These are phyloP conservation scores for Sebastes trivittatus DNA, from an alignment of 2,797 vertebrate genomes.

Conservation along the genomic window DNA sequence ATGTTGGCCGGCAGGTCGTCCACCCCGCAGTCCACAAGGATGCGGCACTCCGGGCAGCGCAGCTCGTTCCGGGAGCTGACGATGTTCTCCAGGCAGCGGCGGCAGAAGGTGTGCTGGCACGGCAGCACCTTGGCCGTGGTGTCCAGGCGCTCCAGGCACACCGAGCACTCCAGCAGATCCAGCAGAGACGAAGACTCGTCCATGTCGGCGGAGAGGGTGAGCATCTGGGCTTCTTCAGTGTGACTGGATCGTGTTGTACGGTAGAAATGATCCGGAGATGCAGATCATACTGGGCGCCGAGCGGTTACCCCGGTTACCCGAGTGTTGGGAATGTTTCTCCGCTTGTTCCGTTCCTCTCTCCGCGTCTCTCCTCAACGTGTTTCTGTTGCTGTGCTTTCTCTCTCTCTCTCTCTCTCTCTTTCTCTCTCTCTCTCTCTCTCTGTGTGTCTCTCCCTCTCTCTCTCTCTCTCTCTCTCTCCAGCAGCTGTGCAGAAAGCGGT, in stretches of 20 bases:
- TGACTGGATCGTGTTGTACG: slow-evolving; percentile 63
- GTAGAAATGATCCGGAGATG: slow-evolving; percentile 45
- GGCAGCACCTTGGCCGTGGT: slow-evolving; percentile 95
- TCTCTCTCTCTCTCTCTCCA: slow-evolving; percentile 37
- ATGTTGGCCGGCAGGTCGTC: slow-evolving; percentile 96
- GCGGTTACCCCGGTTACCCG: neutral
- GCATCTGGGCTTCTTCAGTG: slow-evolving; percentile 78
- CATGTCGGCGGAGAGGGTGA: slow-evolving; percentile 86
- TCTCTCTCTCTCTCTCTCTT: slow-evolving; percentile 1
- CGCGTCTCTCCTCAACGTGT: slow-evolving; percentile 25
- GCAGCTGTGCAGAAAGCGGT: slow-evolving; percentile 82
- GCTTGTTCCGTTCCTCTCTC: slow-evolving; percentile 16
- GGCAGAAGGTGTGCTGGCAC: slow-evolving; percentile 98
- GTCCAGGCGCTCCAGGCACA: slow-evolving; percentile 97
- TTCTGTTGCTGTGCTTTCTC: slow-evolving; percentile 8
- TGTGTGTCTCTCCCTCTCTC: slow-evolving; percentile 14
- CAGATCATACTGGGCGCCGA: slow-evolving; percentile 71
- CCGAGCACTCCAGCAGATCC: slow-evolving; percentile 96
- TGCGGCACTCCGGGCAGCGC: slow-evolving; percentile 96
- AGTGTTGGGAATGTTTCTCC: slow-evolving; percentile 42
- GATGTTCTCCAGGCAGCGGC: slow-evolving; percentile 96
- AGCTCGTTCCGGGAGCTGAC: slow-evolving; percentile 94
- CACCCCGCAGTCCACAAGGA: slow-evolving; percentile 95
- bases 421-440: neutral
- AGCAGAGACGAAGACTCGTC: slow-evolving; percentile 96